Base-by-base conservation (phyloP, 1,140 invertebrate species). In the Drosophila bocki region DNA sequence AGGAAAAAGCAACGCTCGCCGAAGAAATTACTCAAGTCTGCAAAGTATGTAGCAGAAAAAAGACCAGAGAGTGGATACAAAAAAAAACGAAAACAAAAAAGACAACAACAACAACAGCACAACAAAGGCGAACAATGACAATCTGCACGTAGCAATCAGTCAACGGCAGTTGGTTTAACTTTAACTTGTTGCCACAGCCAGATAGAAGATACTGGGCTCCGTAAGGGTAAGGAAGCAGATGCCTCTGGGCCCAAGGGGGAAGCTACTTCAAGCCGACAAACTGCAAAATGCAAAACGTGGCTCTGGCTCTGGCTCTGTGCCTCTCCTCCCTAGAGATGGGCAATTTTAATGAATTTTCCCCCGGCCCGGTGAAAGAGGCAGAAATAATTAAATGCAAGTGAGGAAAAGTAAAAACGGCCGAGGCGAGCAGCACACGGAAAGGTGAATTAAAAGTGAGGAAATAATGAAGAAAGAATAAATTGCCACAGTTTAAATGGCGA, bases 11-110 rank as follows among this genome's bases (percentile, higher is more conserved):
- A 71, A 58, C 65, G 82, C 84, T 90, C 69, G 85, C 80, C 84
- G 78, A 88, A 87, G 81, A 88, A 88, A 88, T 90, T 88, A 88
- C 84, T 88, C 85, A 88, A 90, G 85, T 88, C 85, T 81, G 84
- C 77, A 88, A 88, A 87, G 80, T 87, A 88, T 88, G 84, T 88
- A 84, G 77, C 72, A 88, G 63, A 59, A 80, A 82, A 51, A 78
- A 56, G 56, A 75, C 33, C 57, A 64, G n/a, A 12, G n/a, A 57
- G 57, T 17, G 51, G 51, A 54, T 54, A 22, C 33, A 54, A 39
- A 19, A 5, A 51, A 41, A 69, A 74, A 59, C 60, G 64, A 76
- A 59, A 82, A 82, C 75, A 82, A 48, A 75, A 75, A 57, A 72
- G 58, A 19, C 39, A 62, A 65, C 47, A 65, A 51, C 33, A 57